Percentiles rank a stretch among this genome's conserved stretches.
Conservation (phyloP, 2,888 invertebrate species). For the Piscicola geometra region DNA sequence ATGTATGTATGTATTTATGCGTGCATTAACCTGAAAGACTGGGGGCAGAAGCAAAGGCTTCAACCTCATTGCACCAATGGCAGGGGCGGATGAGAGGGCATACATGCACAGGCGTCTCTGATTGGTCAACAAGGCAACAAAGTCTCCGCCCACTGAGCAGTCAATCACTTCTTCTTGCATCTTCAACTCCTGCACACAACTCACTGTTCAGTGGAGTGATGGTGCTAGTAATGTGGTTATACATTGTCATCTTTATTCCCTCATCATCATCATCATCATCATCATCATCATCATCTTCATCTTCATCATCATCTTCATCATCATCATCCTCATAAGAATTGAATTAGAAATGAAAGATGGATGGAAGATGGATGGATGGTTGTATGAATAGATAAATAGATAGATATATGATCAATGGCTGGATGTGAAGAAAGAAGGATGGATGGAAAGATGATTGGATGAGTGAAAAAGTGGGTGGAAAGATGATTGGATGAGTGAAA, state of each 20-base stretch:
- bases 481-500: too few relatives aligned
- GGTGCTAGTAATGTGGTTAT: not conserved
- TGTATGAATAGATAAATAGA: too few relatives aligned
- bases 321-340: conserved; percentile 8
- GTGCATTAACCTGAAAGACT: not conserved
- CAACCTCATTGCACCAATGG: conserved; percentile 8
- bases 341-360: too few relatives aligned
- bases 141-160: too few relatives aligned
- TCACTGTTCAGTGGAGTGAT: conserved; percentile 2
- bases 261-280: conserved; percentile 35
- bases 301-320: conserved; percentile 32
- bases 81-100: not conserved
- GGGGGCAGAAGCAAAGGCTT: not conserved
- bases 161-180: not conserved
- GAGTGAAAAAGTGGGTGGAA: too few relatives aligned
- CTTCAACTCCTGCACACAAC: not conserved
- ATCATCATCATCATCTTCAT: conserved; percentile 35
- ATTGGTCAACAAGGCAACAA: not conserved
- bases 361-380: too few relatives aligned
- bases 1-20: not conserved
- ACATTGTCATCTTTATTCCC: conserved; percentile 20
- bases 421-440: too few relatives aligned
- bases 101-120: not conserved
- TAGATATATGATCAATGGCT: too few relatives aligned
- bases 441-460: too few relatives aligned